A percentile compares a stretch with the other conserved stretches of the same genome.
phyloP scores from a whole-genome alignment of 92 coral and sea anemone species.

The Isaurus tuberculatus region DNA sequence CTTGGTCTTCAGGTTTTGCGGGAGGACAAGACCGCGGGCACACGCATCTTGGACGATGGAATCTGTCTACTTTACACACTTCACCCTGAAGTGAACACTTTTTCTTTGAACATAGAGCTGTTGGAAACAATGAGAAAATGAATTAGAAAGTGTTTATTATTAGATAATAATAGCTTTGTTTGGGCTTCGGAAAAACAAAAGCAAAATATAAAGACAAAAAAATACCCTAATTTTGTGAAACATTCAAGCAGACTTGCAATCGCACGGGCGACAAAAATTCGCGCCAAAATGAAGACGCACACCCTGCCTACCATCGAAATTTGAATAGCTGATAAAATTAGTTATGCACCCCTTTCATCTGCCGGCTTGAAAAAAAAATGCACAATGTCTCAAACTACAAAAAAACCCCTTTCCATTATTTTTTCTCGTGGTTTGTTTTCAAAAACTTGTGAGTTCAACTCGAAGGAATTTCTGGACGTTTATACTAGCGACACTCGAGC shows the following conservation, averaged over 20 bases:
- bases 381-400: no score
- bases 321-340: not conserved
- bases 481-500: no score
- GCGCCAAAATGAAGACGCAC: not conserved
- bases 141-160: not conserved
- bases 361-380: no score
- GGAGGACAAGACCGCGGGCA: constrained; percentile 75
- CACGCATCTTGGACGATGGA: constrained; percentile 70
- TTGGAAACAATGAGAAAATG: not conserved
- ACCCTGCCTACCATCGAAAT: not conserved
- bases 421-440: no score
- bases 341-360: no score
- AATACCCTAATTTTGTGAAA: no score
- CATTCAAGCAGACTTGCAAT: not conserved
- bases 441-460: no score
- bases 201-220: not conserved
- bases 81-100: constrained; percentile 79
- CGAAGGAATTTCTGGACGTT: no score
- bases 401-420: no score
- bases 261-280: not conserved
- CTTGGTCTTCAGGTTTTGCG: constrained; percentile 37
- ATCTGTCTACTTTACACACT: constrained; percentile 66
- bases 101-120: constrained; percentile 70
- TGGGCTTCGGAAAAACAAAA: not conserved
- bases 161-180: no score